Evolutionary conservation across 2,888 invertebrate genomes (phyloP), one percentile per base, ranked within the genome.

Genomic region (Meganola albula): DNA sequence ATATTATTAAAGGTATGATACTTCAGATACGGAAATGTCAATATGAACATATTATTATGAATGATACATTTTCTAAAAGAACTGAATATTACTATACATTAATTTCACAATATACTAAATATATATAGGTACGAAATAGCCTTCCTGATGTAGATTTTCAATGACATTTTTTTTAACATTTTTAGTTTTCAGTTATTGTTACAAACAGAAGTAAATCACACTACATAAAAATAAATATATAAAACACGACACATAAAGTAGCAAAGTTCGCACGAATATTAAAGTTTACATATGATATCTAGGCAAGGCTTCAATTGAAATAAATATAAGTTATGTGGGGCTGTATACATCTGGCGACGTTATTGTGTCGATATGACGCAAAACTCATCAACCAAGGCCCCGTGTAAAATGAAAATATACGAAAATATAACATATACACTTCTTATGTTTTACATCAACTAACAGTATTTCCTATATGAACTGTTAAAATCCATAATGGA

Each of bases 391-490:
- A 27, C 35, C 10, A 2, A 28, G 32, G 25, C 50, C 60, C 63
- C 58, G 53, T 47, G 60, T 53, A 65, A 74, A 74, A 77, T 63
- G 65, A 77, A 66, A 69, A 70, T 70, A 78, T 73, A 75, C 60
- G 60, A 78, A 76, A 79, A 80, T 77, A 79, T 75, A 79, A 75
- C 74, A 77, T 67, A 79, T 79, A 83, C 79, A 78, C 71, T 75
- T 80, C 82, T 77, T 83, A 84, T 65, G 74, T 63, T 68, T 82
- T 80, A 83, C 70, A 80, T 78, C 78, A 82, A 82, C 83, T 83
- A 82, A 82, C 82, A 79, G 76, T 82, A 80, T 80, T 66, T 65
- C 66, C 77, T 80, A 79, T 67, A 78, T 72, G 74, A 83, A 79
- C 74, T 67, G 69, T 73, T 65, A 62, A 60, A 66, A 71, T 71